Evolutionary conservation across 1,140 invertebrate species (phyloP), one percentile per base, ranked within the genome.

Genomic region (fruit fly (Drosophila melanogaster)): DNA sequence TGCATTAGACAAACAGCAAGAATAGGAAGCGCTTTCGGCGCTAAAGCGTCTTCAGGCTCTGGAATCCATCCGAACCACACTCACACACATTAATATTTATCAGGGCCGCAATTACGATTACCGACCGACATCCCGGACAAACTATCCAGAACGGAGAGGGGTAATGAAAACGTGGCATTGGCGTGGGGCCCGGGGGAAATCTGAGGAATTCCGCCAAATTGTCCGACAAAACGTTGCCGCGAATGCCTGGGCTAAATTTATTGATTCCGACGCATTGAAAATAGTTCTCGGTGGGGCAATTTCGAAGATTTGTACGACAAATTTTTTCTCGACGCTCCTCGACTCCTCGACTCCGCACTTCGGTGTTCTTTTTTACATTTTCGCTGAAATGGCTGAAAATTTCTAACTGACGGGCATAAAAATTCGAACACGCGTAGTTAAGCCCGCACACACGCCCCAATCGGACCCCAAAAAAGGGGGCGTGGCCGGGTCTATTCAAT

Each of bases 281-380:
- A 90, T 90, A 90, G 87, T 90, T 90, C 87, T 90, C 87, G 72
- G 60, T 62, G 86, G 87, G 73, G 86, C 87, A 81, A 90, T 85
- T 90, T 86, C 58, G 78, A 90, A 90, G 87, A 90, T 90, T 90
- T 90, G 81, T 90, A 76, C 87, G 87, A 84, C 87, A 90, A 90
- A 79, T 81, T 75, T 87, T 77, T 74, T 74, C 54, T 35, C 49
- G 26, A 17, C 47, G 24, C 64, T 56, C 38, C 44, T 7, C 58
- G 22, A 50, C 19, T n/a, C n/a, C n/a, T n/a, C n/a, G n/a, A n/a
- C 24, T 78, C 49, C 51, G 38, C 64, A 64, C 46, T 50, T 44
- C 40, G 58, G 17, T 33, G 41, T 35, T 43, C 57, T 50, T 70
- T 59, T 64, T 57, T 69, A 50, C 51, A 59, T 79, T 85, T 84